These are phyloP conservation scores for Tachypleus tridentatus DNA, from an alignment of 1,140 invertebrate species.

Conservation along the genomic window DNA sequence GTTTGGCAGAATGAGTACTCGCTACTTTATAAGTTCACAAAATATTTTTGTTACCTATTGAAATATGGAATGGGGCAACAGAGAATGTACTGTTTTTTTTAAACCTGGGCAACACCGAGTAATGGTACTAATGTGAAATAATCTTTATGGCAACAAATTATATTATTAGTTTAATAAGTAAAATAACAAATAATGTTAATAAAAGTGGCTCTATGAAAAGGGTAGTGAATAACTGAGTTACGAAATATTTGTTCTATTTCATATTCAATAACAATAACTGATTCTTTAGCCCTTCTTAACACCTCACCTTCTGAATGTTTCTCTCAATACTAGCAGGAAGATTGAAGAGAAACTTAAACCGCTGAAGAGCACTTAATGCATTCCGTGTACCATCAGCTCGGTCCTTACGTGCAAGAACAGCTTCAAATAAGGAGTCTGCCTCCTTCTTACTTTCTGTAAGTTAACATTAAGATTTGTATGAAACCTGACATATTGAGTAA, in stretches of 20 bases:
- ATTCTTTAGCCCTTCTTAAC: not conserved
- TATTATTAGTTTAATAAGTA: no score
- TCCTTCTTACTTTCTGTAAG: conserved; percentile 69
- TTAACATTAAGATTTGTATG: conserved; percentile 12
- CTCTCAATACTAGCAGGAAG: conserved; percentile 85
- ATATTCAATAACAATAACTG: conserved; percentile 3
- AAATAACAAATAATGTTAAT: not conserved
- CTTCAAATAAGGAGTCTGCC: conserved; percentile 86
- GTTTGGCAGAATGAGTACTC: no score
- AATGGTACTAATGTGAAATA: no score
- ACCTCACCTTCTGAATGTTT: conserved; percentile 62
- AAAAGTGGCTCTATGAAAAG: not conserved
- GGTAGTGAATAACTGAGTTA: not conserved
- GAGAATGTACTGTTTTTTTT: no score
- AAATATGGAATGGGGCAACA: no score
- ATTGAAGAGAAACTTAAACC: conserved; percentile 87
- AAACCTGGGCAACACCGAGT: no score
- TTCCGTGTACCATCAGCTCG: conserved; percentile 90
- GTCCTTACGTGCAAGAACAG: conserved; percentile 84
- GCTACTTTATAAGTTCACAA: no score
- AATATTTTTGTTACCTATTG: no score
- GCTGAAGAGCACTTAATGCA: conserved; percentile 78
- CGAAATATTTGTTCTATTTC: not conserved
- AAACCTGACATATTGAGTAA: conserved; percentile 1
- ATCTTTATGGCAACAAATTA: no score